phyloP scores from a whole-genome alignment of 2,797 vertebrate genomes.

The Columba guinea region DNA sequence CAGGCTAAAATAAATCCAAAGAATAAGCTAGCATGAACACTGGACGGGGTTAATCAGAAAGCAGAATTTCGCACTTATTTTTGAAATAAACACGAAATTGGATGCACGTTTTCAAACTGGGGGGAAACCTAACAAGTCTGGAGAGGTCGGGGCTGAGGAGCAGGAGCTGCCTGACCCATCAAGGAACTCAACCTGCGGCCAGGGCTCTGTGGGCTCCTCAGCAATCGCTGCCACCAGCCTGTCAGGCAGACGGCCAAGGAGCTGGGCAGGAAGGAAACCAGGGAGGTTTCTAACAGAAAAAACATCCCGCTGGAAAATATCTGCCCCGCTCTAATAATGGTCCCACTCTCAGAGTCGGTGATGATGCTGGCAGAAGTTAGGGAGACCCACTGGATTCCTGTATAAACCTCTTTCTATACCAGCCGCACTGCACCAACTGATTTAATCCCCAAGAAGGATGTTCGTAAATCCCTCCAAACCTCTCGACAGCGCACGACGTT shows the following conservation, averaged over 20 bases:
- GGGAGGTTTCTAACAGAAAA: conserved; percentile 48
- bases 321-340: conserved; percentile 34
- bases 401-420: not conserved
- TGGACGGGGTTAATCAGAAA: not conserved
- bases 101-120: not conserved
- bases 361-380: conserved; percentile 15
- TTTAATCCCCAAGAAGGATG: not conserved
- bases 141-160: not conserved
- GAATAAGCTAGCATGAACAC: not conserved
- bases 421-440: not conserved
- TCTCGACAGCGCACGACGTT: not conserved
- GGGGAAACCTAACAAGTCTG: not conserved
- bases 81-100: not conserved
- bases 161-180: not conserved
- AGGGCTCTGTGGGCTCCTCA: not conserved
- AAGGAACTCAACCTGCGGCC: not conserved
- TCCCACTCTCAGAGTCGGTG: not conserved
- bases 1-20: not conserved
- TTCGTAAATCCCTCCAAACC: not conserved
- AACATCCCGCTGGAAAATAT: conserved; percentile 56
- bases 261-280: conserved; percentile 59
- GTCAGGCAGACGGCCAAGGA: conserved; percentile 37
- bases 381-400: not conserved
- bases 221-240: conserved; percentile 33
- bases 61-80: not conserved